Conservation (phyloP, 2,888 invertebrate species). For the Dioctria linearis region DNA sequence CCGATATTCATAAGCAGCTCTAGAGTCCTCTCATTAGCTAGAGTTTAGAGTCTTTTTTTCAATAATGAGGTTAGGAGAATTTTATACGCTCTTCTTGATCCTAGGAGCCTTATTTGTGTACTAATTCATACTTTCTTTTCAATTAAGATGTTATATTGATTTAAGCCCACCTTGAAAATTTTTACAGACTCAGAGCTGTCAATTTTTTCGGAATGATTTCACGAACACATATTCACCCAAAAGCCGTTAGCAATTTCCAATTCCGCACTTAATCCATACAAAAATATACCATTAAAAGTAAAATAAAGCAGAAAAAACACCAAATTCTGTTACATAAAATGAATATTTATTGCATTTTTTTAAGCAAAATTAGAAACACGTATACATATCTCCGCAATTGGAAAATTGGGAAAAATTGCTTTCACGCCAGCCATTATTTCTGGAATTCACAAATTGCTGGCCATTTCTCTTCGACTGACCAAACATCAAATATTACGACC, state of each 20-base stretch:
- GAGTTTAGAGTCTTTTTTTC: too few species aligned
- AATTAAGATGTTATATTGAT: too few species aligned
- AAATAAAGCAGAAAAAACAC: background rate
- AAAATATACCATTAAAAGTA: background rate
- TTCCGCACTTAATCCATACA: background rate
- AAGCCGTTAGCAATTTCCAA: constrained; percentile 4
- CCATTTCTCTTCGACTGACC: constrained; percentile 49
- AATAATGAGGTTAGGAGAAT: too few species aligned
- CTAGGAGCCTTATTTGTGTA: too few species aligned
- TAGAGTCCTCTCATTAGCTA: too few species aligned
- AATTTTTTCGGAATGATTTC: background rate
- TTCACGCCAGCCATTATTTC: constrained; percentile 41
- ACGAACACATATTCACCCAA: constrained; percentile 7
- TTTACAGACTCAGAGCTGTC: too few species aligned
- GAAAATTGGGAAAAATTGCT: constrained; percentile 35
- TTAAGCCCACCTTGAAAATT: too few species aligned
- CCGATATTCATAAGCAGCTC: too few species aligned
- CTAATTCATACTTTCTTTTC: too few species aligned
- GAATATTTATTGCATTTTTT: constrained; percentile 40
- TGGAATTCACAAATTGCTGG: constrained; percentile 51
- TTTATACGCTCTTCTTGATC: too few species aligned
- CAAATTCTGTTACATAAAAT: background rate
- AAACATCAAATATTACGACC: constrained; percentile 49
- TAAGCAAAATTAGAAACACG: constrained; percentile 30
- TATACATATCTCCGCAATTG: constrained; percentile 30